Base-by-base conservation (phyloP, 2,888 invertebrate genomes). In the Gnatocerus cornutus region DNA sequence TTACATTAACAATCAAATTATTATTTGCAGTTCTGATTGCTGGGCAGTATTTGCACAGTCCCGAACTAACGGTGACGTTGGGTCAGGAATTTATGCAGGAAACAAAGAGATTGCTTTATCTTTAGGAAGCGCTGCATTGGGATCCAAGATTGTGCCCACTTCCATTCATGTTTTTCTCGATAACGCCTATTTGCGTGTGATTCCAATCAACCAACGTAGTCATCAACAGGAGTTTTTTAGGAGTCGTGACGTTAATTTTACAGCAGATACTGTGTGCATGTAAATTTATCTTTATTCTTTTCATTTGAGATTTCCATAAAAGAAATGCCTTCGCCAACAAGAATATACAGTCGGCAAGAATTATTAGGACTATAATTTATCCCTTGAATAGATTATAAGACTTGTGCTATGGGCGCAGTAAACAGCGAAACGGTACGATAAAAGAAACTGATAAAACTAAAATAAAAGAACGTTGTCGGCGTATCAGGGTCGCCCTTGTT, bases 1-100 rank as follows among this genome's bases (percentile, higher is more conserved):
- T 84, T 83, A 79, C 82, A 83, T 84, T 84, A 84, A 81, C 83
- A 84, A 84, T 84, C 83, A 83, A 81, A 84, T 82, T 83, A 83
- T 82, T 84, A 83, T 84, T 84, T 84, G 82, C 80, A 78, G 76
- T 83, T 81, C 80, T 83, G 83, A 84, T 84, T 84, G 82, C 79
- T 67, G 73, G 72, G 69, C 74, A 73, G 68, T 77, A 73, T 78
- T 76, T 76, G 73, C 70, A 43, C 71, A 75, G 66, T 56, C 67
- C 72, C 58, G 68, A 58, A 66, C 52, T 43, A 41, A 59, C 55
- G 65, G 39, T 56, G 53, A 58, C 55, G 65, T 14, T 64, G 71
- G 63, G 56, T 62, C 68, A 65, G 72, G 72, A 69, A 68, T 69
- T 69, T 53, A 72, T 69, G 69, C 72, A 69, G 72, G 72, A 72